phyloP scores from a whole-genome alignment of 2,888 invertebrate genomes.

The Oscheius sp. region DNA sequence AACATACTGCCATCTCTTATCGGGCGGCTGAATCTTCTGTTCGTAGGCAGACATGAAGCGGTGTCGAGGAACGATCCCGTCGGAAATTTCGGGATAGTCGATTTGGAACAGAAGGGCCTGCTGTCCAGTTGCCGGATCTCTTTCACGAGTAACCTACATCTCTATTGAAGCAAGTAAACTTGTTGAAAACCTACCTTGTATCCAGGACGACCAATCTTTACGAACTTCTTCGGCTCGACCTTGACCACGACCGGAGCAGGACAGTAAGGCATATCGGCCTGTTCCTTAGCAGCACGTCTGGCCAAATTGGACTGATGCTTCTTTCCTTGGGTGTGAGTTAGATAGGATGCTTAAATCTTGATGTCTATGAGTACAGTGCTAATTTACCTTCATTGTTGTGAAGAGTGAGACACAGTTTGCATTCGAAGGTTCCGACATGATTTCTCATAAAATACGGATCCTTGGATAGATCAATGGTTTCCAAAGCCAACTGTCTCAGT shows the following conservation, averaged over 20 bases:
- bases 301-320: slow-evolving; percentile 99
- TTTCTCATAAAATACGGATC: slow-evolving; percentile 99
- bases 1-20: slow-evolving; percentile 92
- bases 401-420: slow-evolving; percentile 95
- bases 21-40: slow-evolving; percentile 88
- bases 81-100: slow-evolving; percentile 79
- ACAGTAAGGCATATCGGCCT: slow-evolving; percentile 87
- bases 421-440: slow-evolving; percentile 96
- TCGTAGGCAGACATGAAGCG: slow-evolving; percentile 99
- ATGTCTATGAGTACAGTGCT: neutral
- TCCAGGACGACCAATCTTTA: slow-evolving; percentile 98
- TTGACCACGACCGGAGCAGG: slow-evolving; percentile 78
- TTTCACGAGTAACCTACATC: slow-evolving; percentile 88
- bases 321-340: slow-evolving; percentile 97
- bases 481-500: slow-evolving; percentile 88
- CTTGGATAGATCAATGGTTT: slow-evolving; percentile 98
- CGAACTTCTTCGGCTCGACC: slow-evolving; percentile 98
- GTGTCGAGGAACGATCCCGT: slow-evolving; percentile 75
- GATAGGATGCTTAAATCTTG: slow-evolving; percentile 84
- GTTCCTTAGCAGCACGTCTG: slow-evolving; percentile 90
- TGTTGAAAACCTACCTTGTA: slow-evolving; percentile 78
- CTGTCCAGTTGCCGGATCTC: slow-evolving; percentile 93
- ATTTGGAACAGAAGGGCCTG: slow-evolving; percentile 94
- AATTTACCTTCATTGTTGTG: slow-evolving; percentile 86
- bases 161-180: slow-evolving; percentile 49